Evolutionary conservation across 2,797 vertebrate genomes (phyloP), one percentile per base, ranked within the genome.

Genomic region (Enteromius afrohamiltoni): DNA sequence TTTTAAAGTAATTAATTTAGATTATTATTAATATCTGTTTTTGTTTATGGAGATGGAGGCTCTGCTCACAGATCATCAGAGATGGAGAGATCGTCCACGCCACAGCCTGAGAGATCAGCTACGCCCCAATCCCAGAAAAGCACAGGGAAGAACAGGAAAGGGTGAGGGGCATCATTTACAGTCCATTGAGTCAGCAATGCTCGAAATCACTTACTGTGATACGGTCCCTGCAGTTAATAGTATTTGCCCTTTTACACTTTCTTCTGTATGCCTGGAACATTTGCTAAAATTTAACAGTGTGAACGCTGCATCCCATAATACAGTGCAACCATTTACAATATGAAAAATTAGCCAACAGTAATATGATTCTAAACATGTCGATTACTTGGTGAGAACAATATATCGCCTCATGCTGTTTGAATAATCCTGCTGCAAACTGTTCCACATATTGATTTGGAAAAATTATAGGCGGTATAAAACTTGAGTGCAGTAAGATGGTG

Each of bases 121-220:
- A 89, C 89, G 0, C 91, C 94, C 1, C 89, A 87, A 86, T 93
- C 93, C 55, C 89, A 86, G 82, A 90, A 89, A 88, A 94, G 87
- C 79, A 90, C 87, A 94, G 82, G 90, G 92, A 3, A 92, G 91
- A 8, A 37, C 16, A 26, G 92, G 86, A 96, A 96, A 89, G 95
- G 96, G 97, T 99, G 92, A 96, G 93, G 4, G 69, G 45, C 16
- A 45, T 55, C 11, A 77, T 55, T 45, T 64, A 78, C 26, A 47
- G 64, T 77, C 64, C 6, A 10, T 26, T 75, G n/a, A 26, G 17
- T 79, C 40, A 9, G 16, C 40, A 37, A 19, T 42, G 10, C 42
- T 74, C 26, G 23, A 9, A 76, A 49, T 26, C 29, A 58, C 42
- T 34, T 49, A 51, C 45, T 40, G 34, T 10, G 42, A 51, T 47